These are phyloP conservation scores for Oedothorax gibbosus DNA, from an alignment of 1,140 invertebrate genomes.

Conservation along the genomic window DNA sequence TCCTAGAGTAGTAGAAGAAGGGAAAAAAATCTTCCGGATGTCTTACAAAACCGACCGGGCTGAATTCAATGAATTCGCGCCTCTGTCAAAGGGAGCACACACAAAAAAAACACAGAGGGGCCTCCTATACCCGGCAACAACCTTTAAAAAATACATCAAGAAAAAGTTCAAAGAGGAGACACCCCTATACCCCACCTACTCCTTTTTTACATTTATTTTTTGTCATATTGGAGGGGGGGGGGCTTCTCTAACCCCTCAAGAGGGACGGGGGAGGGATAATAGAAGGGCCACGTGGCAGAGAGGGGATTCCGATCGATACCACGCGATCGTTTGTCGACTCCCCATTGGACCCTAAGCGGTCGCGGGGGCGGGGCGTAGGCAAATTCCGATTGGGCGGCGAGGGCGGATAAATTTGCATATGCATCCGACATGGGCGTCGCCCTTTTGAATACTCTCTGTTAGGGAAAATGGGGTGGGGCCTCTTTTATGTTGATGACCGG, in stretches of 20 bases:
- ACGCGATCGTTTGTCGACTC: constrained; percentile 29
- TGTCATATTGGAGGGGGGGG: constrained; percentile 50
- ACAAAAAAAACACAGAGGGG: constrained; percentile 2
- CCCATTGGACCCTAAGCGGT: constrained; percentile 46
- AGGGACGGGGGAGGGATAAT: constrained; percentile 19
- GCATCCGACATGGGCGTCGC: constrained; percentile 47
- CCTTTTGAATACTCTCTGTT: constrained; percentile 29
- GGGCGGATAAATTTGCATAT: constrained; percentile 59
- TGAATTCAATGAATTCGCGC: constrained; percentile 58
- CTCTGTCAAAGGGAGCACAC: constrained; percentile 26
- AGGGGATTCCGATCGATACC: constrained; percentile 34
- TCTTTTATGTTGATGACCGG: constrained; percentile 57
- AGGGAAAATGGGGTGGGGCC: neutral
- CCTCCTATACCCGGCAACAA: constrained; percentile 33
- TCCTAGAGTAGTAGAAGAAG: too few species aligned
- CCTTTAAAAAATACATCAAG: constrained; percentile 54
- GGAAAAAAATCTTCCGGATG: constrained; percentile 58
- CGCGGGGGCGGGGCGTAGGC: constrained; percentile 54
- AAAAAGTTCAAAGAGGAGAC: constrained; percentile 53
- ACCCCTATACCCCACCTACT: constrained; percentile 19
- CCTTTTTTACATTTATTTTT: constrained; percentile 36
- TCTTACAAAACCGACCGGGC: constrained; percentile 56
- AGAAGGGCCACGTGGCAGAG: neutral
- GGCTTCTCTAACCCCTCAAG: constrained; percentile 36
- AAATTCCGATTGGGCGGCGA: constrained; percentile 58